Evolutionary conservation across 2,888 invertebrate genomes (phyloP), one percentile per base, ranked within the genome.

Genomic region (Cantharis flavilabris): DNA sequence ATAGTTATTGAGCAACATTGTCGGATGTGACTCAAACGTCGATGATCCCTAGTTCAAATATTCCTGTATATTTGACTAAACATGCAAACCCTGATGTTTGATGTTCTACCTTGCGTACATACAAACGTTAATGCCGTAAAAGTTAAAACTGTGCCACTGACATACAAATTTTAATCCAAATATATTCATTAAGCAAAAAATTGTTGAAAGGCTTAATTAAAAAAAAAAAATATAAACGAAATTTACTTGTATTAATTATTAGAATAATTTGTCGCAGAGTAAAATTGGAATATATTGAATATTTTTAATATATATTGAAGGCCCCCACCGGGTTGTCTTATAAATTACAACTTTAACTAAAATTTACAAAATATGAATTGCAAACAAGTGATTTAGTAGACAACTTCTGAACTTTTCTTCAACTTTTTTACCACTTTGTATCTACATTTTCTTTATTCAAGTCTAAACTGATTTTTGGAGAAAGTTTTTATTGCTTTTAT

Each of bases 21-120:
- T 33, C 33, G 33, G 33, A 33, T 33, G 33, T 5, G 33, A n/a
- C 33, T 13, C 33, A 26, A 28, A 49, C 63, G 18, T 71, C 62
- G 64, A 63, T 63, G 71, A 63, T 71, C 63, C 71, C 14, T 64
- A 71, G 71, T 63, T 63, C 63, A 71, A 71, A 71, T 71, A 71
- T 63, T 30, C 62, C 62, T 23, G 63, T 71, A 71, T 63, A 33
- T 33, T 33, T 33, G 13, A 33, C 33, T 13, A 33, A 33, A 33
- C 33, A 33, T 33, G 33, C 33, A 33, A 33, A 33, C 33, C 33
- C 28, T 64, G 28, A 63, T 71, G 71, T 71, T 71, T 33, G 33
- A 33, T 33, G 33, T 26, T 7, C 26, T 33, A 33, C 33, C 33
- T 33, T 33, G 33, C 13, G 5, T 13, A 33, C 33, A 13, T 33